A percentile compares a stretch with the other conserved stretches of the same genome.
phyloP scores from a whole-genome alignment of 2,113 vertebrate genomes.

The Pithys albifrons region DNA sequence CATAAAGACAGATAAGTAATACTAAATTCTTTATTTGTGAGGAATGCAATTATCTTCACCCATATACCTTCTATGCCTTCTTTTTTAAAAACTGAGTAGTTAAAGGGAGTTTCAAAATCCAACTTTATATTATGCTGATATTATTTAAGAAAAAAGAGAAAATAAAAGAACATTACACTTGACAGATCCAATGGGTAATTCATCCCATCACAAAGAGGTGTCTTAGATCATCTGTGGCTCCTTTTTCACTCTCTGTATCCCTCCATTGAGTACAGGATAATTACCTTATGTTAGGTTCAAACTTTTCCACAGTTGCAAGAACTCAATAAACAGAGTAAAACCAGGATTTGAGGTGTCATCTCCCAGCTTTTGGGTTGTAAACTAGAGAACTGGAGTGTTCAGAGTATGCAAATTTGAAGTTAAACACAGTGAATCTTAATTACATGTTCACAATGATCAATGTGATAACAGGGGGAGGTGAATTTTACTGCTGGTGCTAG shows the following conservation, averaged over 20 bases:
- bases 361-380: background rate
- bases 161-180: background rate
- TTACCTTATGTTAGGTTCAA: background rate
- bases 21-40: slow-evolving; percentile 33
- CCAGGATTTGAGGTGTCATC: background rate
- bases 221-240: background rate
- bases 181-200: slow-evolving; percentile 28
- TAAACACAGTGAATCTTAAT: background rate
- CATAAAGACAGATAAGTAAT: slow-evolving; percentile 25
- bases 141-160: slow-evolving; percentile 9
- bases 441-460: background rate
- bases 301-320: background rate
- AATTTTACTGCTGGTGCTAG: background rate
- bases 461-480: background rate
- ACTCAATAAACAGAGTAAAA: background rate
- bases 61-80: background rate
- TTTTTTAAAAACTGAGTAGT: background rate
- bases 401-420: background rate
- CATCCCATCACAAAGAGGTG: background rate
- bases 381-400: background rate
- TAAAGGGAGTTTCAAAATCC: background rate
- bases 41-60: slow-evolving; percentile 5
- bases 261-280: background rate
- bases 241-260: background rate
- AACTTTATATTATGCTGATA: background rate